Evolutionary conservation across 2,888 invertebrate species (phyloP).

Genomic region (Phalangium opilio): DNA sequence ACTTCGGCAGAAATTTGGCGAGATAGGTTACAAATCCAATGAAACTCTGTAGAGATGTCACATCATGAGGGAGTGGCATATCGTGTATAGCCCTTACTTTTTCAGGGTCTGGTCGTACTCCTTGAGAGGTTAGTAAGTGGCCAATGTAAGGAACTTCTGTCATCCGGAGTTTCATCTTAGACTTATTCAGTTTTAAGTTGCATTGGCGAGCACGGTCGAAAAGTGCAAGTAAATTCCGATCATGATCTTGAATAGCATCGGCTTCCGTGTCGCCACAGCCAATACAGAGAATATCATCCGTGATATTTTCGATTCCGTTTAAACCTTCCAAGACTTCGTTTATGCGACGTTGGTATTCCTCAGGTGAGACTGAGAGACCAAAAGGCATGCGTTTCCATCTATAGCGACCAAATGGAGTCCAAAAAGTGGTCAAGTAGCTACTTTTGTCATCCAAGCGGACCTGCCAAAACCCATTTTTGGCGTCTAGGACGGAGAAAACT

Average conservation of each 20-base stretch:
- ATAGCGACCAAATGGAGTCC: slow-evolving; percentile 8
- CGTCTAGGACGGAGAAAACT: slow-evolving; percentile 8
- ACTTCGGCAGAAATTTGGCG: slow-evolving; percentile 4
- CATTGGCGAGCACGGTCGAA: slow-evolving; percentile 1
- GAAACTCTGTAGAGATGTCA: slow-evolving; percentile 8
- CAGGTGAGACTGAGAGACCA: slow-evolving; percentile 7
- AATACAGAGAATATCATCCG: no score
- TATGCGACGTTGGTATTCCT: slow-evolving; percentile 5
- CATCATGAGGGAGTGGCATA: slow-evolving; percentile 3
- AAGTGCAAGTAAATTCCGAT: neutral
- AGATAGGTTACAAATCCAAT: slow-evolving; percentile 11
- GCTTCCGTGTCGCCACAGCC: neutral
- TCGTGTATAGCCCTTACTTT: slow-evolving; percentile 8
- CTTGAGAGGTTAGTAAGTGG: slow-evolving; percentile 6
- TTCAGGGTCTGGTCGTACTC: slow-evolving; percentile 4
- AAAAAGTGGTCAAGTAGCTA: slow-evolving; percentile 2
- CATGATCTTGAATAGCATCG: slow-evolving; percentile 5
- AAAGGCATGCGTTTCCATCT: slow-evolving; percentile 8
- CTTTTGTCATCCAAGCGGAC: slow-evolving; percentile 2
- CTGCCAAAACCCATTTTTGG: slow-evolving; percentile 7
- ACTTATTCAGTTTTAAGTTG: slow-evolving; percentile 4
- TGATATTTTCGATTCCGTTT: no score
- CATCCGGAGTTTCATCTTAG: slow-evolving; percentile 2
- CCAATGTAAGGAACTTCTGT: slow-evolving; percentile 10
- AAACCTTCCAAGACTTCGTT: slow-evolving; percentile 2